Percentiles rank a stretch among this genome's conserved stretches.
phyloP scores from a whole-genome alignment of 2,113 vertebrate genomes.

The Pteropus alecto region DNA sequence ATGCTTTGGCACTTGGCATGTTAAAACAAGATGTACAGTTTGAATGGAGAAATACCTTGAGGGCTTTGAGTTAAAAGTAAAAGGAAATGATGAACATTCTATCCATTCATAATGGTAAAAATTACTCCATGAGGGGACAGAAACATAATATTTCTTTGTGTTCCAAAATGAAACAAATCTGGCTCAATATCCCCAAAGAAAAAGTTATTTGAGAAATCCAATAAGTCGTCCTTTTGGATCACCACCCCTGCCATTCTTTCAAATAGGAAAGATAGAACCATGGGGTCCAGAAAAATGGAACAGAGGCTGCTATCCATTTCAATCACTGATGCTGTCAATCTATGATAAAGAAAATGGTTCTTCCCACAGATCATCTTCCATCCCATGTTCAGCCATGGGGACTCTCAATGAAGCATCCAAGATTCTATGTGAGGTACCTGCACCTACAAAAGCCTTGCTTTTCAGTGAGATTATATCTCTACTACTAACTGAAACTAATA shows the following conservation, averaged over 20 bases:
- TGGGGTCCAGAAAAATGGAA: not conserved
- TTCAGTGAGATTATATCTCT: not conserved
- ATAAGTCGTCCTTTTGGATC: not conserved
- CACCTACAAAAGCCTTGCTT: not conserved
- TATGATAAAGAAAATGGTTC: not conserved
- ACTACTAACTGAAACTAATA: not conserved
- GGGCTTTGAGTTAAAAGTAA: not conserved
- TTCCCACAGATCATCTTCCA: not conserved
- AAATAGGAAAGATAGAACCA: not conserved
- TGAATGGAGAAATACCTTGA: not conserved
- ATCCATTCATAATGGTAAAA: not conserved
- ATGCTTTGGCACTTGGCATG: not conserved
- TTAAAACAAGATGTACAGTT: not conserved
- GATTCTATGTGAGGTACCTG: not conserved
- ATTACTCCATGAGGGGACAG: not conserved
- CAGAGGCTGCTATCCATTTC: not conserved
- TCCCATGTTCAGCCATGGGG: not conserved
- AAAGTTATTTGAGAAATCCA: not conserved
- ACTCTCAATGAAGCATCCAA: not conserved
- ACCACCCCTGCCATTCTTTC: not conserved
- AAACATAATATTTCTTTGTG: constrained; percentile 10
- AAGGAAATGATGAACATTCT: not conserved
- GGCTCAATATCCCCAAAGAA: not conserved
- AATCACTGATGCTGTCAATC: not conserved
- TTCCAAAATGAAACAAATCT: constrained; percentile 5